These are phyloP conservation scores for Lithobates pipiens DNA, from an alignment of 2,797 vertebrate genomes.

Conservation along the genomic window DNA sequence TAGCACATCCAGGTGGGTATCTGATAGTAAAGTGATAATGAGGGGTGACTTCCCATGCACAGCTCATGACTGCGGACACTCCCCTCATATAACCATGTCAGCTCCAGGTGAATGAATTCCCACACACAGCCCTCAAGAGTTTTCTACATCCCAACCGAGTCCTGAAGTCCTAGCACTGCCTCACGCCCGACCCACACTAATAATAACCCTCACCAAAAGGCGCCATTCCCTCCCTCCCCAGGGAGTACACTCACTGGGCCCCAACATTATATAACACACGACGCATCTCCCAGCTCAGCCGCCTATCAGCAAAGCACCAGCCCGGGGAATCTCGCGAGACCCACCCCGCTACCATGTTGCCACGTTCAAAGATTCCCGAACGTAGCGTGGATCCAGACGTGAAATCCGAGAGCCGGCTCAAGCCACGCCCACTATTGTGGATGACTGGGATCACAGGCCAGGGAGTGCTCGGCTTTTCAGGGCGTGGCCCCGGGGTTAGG, in stretches of 20 bases:
- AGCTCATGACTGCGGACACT: too few relatives aligned
- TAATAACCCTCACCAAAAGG: too few relatives aligned
- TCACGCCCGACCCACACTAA: too few relatives aligned
- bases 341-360: slow-evolving; percentile 78
- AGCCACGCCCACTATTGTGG: slow-evolving; percentile 48
- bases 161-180: too few relatives aligned
- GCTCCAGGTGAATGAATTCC: too few relatives aligned
- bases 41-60: too few relatives aligned
- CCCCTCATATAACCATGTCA: too few relatives aligned
- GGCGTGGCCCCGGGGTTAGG: not conserved
- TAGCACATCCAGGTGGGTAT: too few relatives aligned
- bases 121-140: too few relatives aligned
- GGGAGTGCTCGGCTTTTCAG: not conserved
- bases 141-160: too few relatives aligned
- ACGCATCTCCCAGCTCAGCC: not conserved
- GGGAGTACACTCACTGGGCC: not conserved
- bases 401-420: not conserved
- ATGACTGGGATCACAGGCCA: slow-evolving; percentile 5
- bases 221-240: too few relatives aligned
- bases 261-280: not conserved
- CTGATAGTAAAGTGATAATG: too few relatives aligned
- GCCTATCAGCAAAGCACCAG: not conserved
- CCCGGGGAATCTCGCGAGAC: slow-evolving; percentile 66
- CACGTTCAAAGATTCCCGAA: slow-evolving; percentile 77
- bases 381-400: not conserved